Base-by-base conservation (phyloP, 2,888 invertebrate species). In the Tillus elongatus region DNA sequence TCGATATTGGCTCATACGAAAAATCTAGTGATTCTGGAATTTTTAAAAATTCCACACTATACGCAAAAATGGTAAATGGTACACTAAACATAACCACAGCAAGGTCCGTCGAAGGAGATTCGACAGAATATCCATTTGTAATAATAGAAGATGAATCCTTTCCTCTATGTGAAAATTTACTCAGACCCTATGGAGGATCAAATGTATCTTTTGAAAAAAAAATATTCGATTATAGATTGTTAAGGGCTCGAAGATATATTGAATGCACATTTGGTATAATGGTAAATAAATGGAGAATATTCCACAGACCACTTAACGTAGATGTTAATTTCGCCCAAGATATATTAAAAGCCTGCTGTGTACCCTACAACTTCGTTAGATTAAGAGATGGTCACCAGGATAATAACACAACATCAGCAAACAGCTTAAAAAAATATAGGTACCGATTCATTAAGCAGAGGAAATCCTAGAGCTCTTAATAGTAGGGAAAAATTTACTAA, bases 241-340 rank as follows among this genome's bases (percentile, higher is more conserved):
- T 43, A 12, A 36, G 47, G 35, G 58, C 54, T 30, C 39, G 55
- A 43, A 43, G 52, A 40, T 50, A 45, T 33, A 48, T 55, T 24
- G 52, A 58, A 41, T 53, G 51, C 36, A 41, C 50, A 30, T 60
- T 60, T 49, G 57, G 54, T 29, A 58, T 60, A 41, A 41, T 57
- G 31, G 46, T 52, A 30, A 59, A 55, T 44, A 60, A 54, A 37
- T 55, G 50, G 49, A 15, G 46, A 31, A 55, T 56, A 37, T 52
- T 52, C 30, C 48, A 52, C 33, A 44, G 54, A 33, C 42, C 57
- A 28, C 13, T 43, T 9, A 26, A 42, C 32, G 35, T 14, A 19
- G 33, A 38, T 38, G 26, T 36, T 27, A 35, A 43, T 32, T 34
- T 37, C 9, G 37, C 33, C 16, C 29, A 40, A 24, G 28, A 12